These are phyloP conservation scores for Piscicola geometra DNA, from an alignment of 2,888 invertebrate genomes.

Conservation along the genomic window DNA sequence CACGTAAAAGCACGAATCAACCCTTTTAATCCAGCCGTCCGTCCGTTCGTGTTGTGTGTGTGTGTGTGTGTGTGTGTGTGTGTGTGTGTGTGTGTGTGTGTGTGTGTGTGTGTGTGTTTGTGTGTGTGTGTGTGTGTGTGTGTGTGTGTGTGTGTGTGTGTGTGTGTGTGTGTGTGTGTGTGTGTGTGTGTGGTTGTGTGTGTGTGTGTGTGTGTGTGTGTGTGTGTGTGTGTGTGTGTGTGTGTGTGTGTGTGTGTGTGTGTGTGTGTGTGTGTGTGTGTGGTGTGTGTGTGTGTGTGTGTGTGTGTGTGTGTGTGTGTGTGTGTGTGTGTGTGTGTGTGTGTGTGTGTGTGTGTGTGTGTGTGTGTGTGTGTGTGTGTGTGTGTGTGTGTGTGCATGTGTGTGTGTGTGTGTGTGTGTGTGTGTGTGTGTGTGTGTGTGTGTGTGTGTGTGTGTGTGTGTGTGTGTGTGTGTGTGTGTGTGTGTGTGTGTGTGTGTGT, in stretches of 20 bases:
- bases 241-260: slow-evolving; percentile 14
- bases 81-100: slow-evolving; percentile 15
- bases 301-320: slow-evolving; percentile 19
- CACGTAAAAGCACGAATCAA: slow-evolving; percentile 14
- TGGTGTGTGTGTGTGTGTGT: slow-evolving; percentile 6
- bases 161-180: slow-evolving; percentile 19
- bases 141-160: slow-evolving; percentile 16
- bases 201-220: slow-evolving; percentile 16
- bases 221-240: slow-evolving; percentile 19
- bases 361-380: slow-evolving; percentile 11
- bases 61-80: not conserved
- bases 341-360: slow-evolving; percentile 19
- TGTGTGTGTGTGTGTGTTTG: slow-evolving; percentile 14
- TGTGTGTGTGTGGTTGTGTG: slow-evolving; percentile 13
- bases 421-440: no score
- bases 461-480: no score
- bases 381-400: no score
- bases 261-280: slow-evolving; percentile 7
- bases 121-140: slow-evolving; percentile 19
- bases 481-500: no score
- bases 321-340: slow-evolving; percentile 19
- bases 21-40: slow-evolving; percentile 19
- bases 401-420: no score
- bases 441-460: no score
- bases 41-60: slow-evolving; percentile 8